phyloP scores from a whole-genome alignment of 2,888 invertebrate genomes.

The Melanchra persicariae region DNA sequence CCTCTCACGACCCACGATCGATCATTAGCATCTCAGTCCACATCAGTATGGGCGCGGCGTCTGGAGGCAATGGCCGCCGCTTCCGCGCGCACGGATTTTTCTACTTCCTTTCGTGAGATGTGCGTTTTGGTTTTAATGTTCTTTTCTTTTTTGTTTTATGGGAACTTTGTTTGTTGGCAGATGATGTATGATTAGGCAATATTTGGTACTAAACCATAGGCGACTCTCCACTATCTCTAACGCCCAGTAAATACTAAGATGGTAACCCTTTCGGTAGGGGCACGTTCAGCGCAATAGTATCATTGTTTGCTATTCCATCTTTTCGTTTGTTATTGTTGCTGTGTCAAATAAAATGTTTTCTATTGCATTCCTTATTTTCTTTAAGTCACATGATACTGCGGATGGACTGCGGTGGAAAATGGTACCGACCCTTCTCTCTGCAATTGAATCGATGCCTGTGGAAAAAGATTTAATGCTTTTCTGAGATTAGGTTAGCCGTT shows the following conservation, averaged over 20 bases:
- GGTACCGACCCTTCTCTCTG: not conserved
- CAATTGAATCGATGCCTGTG: no score
- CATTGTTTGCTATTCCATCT: not conserved
- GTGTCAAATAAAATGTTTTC: not conserved
- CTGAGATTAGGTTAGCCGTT: not conserved
- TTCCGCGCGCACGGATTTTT: constrained; percentile 82
- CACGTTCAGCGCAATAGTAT: not conserved
- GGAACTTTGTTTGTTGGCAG: not conserved
- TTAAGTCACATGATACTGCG: no score
- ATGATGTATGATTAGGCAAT: not conserved
- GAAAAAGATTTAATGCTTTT: not conserved
- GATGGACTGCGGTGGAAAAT: not conserved
- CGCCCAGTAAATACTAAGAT: not conserved
- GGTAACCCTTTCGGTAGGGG: not conserved
- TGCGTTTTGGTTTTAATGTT: constrained; percentile 43
- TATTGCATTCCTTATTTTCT: no score
- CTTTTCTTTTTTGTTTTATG: constrained; percentile 10
- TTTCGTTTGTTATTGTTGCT: not conserved
- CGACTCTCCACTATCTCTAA: no score
- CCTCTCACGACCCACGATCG: constrained; percentile 72
- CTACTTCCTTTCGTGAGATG: constrained; percentile 79
- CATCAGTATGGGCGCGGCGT: constrained; percentile 83
- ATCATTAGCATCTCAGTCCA: constrained; percentile 76
- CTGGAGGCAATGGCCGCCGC: constrained; percentile 81
- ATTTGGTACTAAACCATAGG: not conserved